Evolutionary conservation across 1,140 invertebrate genomes (phyloP).

Genomic region (Drosophila fuyamai): DNA sequence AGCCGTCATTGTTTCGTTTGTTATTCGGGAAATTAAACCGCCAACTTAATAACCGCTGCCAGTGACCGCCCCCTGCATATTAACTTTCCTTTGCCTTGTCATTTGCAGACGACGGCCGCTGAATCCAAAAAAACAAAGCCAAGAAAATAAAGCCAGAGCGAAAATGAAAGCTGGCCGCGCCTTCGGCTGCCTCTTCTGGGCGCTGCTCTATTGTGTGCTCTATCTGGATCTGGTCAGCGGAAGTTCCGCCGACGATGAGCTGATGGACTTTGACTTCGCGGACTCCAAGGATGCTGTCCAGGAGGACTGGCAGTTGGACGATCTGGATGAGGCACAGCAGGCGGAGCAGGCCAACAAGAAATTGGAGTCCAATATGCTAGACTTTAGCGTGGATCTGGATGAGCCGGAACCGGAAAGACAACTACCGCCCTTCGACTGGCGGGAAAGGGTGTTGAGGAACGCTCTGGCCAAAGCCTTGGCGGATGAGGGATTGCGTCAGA

Average conservation of each 20-base stretch:
- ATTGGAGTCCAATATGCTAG: conserved; percentile 68
- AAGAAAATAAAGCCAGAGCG: conserved; percentile 29
- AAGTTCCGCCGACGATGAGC: conserved; percentile 56
- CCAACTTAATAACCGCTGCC: conserved; percentile 55
- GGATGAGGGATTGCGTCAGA: conserved; percentile 71
- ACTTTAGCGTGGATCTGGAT: conserved; percentile 70
- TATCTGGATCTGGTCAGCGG: conserved; percentile 64
- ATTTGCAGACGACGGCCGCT: conserved; percentile 30
- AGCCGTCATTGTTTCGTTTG: conserved; percentile 36
- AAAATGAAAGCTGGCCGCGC: conserved; percentile 76
- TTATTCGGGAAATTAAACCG: conserved; percentile 46
- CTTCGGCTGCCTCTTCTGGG: conserved; percentile 72
- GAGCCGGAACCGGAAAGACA: conserved; percentile 67
- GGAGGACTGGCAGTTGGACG: conserved; percentile 65
- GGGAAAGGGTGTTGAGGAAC: conserved; percentile 84
- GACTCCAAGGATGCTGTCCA: conserved; percentile 48
- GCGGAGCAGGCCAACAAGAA: conserved; percentile 55
- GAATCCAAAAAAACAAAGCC: conserved; percentile 22
- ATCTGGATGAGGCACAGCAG: conserved; percentile 31
- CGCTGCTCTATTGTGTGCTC: conserved; percentile 74
- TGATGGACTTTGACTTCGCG: conserved; percentile 75
- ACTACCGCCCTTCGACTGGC: conserved; percentile 64
- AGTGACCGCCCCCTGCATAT: conserved; percentile 62
- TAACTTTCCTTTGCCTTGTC: conserved; percentile 63
- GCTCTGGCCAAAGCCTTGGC: conserved; percentile 75